phyloP scores from a whole-genome alignment of 2,113 vertebrate species.

The Hippolais icterina region DNA sequence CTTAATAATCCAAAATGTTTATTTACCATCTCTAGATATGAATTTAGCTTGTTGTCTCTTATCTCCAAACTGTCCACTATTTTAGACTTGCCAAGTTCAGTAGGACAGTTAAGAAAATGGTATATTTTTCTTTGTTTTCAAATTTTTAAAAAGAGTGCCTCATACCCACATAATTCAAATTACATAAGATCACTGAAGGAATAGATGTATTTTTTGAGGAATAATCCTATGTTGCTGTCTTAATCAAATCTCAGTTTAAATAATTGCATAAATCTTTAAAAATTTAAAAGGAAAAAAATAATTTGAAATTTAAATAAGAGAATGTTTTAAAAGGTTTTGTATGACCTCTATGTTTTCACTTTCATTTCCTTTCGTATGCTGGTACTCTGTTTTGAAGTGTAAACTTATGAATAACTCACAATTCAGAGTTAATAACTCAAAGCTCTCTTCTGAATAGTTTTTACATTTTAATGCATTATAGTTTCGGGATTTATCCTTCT shows the following conservation, averaged over 20 bases:
- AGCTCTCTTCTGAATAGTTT: background rate
- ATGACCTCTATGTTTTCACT: background rate
- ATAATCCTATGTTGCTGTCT: background rate
- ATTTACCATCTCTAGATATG: background rate
- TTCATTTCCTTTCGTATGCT: background rate
- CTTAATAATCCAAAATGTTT: background rate
- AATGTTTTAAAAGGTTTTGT: background rate
- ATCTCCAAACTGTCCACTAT: background rate
- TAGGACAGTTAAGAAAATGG: background rate
- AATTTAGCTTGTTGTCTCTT: background rate
- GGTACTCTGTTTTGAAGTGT: background rate
- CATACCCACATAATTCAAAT: background rate
- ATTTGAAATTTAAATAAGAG: background rate
- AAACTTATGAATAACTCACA: background rate
- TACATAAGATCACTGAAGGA: background rate
- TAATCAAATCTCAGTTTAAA: background rate
- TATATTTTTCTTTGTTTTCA: background rate
- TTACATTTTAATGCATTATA: background rate
- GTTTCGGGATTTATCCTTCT: background rate
- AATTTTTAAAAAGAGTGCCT: background rate
- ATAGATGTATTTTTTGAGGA: background rate
- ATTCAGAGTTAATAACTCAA: background rate
- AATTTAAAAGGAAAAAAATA: background rate
- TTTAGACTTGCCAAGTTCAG: background rate
- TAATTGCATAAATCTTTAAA: background rate